Conservation (phyloP, 1,140 invertebrate genomes). For the Tetragonula clypearis region DNA sequence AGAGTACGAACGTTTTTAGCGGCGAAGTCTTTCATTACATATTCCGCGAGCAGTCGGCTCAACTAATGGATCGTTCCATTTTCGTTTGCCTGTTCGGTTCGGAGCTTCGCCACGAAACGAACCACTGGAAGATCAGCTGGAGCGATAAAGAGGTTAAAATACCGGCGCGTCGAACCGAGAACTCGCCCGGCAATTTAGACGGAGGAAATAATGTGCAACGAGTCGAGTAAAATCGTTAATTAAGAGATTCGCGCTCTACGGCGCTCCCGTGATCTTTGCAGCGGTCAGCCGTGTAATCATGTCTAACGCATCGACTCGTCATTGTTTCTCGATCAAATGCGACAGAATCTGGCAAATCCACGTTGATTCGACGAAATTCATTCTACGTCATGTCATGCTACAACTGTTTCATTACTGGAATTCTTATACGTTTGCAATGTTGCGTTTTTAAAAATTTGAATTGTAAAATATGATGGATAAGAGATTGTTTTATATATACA, state of each 20-base stretch:
- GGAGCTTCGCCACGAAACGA: neutral
- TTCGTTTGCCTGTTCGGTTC: neutral
- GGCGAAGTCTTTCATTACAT: neutral
- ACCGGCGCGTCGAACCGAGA: slow-evolving; percentile 48
- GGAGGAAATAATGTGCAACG: slow-evolving; percentile 49
- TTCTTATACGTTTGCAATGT: neutral
- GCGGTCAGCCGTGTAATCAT: neutral
- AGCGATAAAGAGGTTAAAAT: slow-evolving; percentile 58
- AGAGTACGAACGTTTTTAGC: neutral
- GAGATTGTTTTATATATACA: neutral
- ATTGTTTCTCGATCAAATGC: neutral
- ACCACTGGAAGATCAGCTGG: slow-evolving; percentile 38
- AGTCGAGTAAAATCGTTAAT: slow-evolving; percentile 62
- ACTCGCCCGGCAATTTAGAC: slow-evolving; percentile 56
- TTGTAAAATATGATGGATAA: neutral
- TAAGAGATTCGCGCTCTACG: slow-evolving; percentile 48
- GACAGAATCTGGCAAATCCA: neutral
- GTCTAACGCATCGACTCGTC: neutral
- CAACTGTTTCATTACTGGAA: neutral
- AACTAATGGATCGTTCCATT: neutral
- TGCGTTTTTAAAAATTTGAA: neutral
- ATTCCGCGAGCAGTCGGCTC: neutral
- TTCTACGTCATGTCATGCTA: too few species aligned
- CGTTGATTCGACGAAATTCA: neutral
- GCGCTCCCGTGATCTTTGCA: slow-evolving; percentile 24